Evolutionary conservation across 2,113 vertebrate genomes (phyloP).

Genomic region (Callospermophilus lateralis): DNA sequence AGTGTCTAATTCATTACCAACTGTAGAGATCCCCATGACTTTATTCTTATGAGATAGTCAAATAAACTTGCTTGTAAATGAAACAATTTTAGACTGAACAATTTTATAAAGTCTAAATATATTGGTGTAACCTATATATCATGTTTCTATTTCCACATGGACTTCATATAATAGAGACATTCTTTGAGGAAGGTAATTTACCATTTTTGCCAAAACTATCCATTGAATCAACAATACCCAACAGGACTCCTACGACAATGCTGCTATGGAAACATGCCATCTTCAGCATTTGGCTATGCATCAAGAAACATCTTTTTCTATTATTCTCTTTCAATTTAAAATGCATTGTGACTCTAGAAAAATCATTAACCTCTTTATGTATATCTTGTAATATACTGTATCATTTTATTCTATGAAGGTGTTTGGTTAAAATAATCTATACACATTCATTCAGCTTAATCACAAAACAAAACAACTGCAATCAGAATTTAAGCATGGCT

Average conservation of each 20-base stretch:
- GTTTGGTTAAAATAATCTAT: neutral
- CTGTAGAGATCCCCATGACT: neutral
- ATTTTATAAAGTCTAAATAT: slow-evolving; percentile 32
- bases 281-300: neutral
- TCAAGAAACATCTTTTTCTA: neutral
- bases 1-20: neutral
- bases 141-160: neutral
- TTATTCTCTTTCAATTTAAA: slow-evolving; percentile 37
- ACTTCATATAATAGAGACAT: slow-evolving; percentile 12
- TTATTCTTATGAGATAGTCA: neutral
- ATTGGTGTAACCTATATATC: neutral
- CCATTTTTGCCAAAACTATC: slow-evolving; percentile 14
- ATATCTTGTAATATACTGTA: neutral
- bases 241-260: neutral
- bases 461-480: neutral
- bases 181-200: neutral
- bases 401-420: neutral
- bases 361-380: slow-evolving; percentile 12
- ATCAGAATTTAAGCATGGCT: neutral
- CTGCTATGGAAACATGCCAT: neutral
- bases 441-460: neutral
- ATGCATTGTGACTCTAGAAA: neutral
- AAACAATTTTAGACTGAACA: neutral
- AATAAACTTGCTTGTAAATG: neutral
- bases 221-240: neutral